Evolutionary conservation across 1,140 invertebrate genomes (phyloP), one percentile per base, ranked within the genome.

Genomic region (Drosophila lini): DNA sequence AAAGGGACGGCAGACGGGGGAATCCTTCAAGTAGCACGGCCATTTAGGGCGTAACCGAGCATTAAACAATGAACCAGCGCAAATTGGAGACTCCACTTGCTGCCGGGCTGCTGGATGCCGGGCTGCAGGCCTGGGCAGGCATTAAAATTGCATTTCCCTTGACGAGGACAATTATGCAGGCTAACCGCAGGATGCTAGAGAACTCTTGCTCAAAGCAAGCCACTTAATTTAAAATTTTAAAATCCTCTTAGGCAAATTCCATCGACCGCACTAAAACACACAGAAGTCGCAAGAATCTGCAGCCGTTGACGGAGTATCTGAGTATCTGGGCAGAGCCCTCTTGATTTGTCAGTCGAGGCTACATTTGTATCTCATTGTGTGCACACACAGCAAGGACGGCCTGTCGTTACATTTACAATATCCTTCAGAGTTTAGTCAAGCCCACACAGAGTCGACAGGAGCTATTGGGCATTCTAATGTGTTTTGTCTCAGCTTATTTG

Each of bases 171-270:
- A 88, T 88, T 86, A 82, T 88, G 83, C 83, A 65, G 52, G 44
- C 44, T 45, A 79, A 85, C 82, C 82, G 65, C 82, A 86, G 64
- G 62, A 77, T 41, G 52, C 34, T 11, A 44, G 36, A 61, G 48
- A 61, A 42, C n/a, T 56, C 22, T 32, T 28, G 58, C 79, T 86
- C 74, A 79, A 86, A 82, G 83, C 79, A 63, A 63, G 48, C 47
- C 70, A 86, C 82, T 88, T 82, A 86, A 79, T 88, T 79, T 86
- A 80, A 81, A 86, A 86, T 88, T 86, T 86, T 88, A 73, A 88
- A 82, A 88, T 82, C 79, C 82, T 85, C 82, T 85, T 86, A 78
- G 61, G 70, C 83, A 81, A 86, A 86, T 75, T 59, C 65, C 75
- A 79, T 64, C 71, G 83, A 86, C 83, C 79, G 63, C 82, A 86